Base-by-base conservation (phyloP, 2,113 vertebrate species). In the Tachysurus vachellii region DNA sequence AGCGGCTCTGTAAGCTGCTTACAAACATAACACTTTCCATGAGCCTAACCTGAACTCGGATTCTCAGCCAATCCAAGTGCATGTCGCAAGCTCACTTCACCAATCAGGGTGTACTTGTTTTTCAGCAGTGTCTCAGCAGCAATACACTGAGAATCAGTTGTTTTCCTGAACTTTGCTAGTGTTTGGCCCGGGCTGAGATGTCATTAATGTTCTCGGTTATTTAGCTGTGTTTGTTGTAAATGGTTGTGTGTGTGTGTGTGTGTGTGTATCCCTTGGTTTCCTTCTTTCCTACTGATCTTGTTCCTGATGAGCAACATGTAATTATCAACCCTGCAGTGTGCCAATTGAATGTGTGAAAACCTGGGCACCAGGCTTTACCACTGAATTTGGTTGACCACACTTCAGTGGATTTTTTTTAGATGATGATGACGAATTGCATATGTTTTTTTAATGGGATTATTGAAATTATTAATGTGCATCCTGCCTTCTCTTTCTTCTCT, bases 1-100 rank as follows among this genome's bases (percentile, higher is more conserved):
- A 84, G 82, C 19, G 14, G 71, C 73, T 44, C 47, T 66, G 26
- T 83, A 80, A 80, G 89, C 84, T 88, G 87, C 62, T 86, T 80
- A 56, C 73, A 86, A 73, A 82, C 56, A 68, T 70, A 62, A 54
- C 11, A 64, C 42, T 90, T 88, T 86, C 87, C 86, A 82, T 28
- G 17, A 86, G 42, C 36, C 23, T 76, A 75, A 76, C 66, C 85
- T 84, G 84, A 84, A 68, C 59, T 31, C 4, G 21, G 42, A 14
- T 42, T 19, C 64, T 66, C 61, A 70, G 21, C 83, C 83, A 87
- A 44, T 85, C 56, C 23, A 9, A 47, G 53, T 36, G 19, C 5
- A 0, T 17, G 59, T 12, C 21, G n/a, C 23, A 17, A 31, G 54
- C 61, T 23, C 61, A 9, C 8, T n/a, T 47, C 50, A 54, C 44